These are phyloP conservation scores for Incurvaria masculella DNA, from an alignment of 2,888 invertebrate species.

Conservation along the genomic window DNA sequence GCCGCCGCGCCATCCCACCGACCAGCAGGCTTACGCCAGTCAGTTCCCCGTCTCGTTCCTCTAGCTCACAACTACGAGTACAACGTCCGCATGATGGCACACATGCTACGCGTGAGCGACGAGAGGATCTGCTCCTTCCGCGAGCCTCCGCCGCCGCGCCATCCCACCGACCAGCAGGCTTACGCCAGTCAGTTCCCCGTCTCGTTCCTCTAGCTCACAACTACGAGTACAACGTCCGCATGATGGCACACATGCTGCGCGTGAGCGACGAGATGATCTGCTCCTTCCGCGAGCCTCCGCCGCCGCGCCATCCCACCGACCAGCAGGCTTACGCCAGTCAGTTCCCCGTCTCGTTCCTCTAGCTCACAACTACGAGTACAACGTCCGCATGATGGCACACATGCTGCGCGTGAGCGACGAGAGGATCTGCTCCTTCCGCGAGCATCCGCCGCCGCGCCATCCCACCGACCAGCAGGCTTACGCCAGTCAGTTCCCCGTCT, in stretches of 20 bases:
- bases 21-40: constrained; percentile 67
- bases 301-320: constrained; percentile 58
- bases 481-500: constrained; percentile 52
- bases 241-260: constrained; percentile 87
- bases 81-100: constrained; percentile 91
- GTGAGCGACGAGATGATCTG: constrained; percentile 96
- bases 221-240: constrained; percentile 94
- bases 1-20: constrained; percentile 58
- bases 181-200: constrained; percentile 59
- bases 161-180: constrained; percentile 62
- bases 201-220: no score
- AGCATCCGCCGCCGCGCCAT: constrained; percentile 70
- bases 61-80: constrained; percentile 96
- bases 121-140: constrained; percentile 95
- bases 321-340: constrained; percentile 67
- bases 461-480: constrained; percentile 65
- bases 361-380: constrained; percentile 95
- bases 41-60: constrained; percentile 32
- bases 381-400: constrained; percentile 90
- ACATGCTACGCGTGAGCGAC: constrained; percentile 88
- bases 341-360: constrained; percentile 27
- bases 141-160: constrained; percentile 72
- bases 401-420: constrained; percentile 91
- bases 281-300: constrained; percentile 86
- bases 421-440: constrained; percentile 93